Conservation (phyloP, 1,140 invertebrate species). For the Anthonomus grandis region DNA sequence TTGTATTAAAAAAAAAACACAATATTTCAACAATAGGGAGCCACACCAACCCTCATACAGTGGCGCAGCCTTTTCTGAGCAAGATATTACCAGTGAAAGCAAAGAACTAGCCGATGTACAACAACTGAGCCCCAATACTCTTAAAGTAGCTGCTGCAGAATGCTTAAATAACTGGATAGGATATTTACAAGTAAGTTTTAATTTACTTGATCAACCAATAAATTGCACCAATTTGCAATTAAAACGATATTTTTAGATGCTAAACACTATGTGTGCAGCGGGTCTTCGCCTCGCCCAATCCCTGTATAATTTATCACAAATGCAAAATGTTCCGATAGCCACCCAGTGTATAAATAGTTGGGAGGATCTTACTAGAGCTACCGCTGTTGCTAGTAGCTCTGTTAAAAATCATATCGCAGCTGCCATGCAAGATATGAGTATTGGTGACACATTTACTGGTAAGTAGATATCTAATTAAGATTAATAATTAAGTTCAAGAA, state of each 20-base stretch:
- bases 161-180: slow-evolving; percentile 62
- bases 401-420: slow-evolving; percentile 60
- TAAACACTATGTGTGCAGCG: slow-evolving; percentile 59
- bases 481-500: too few relatives aligned
- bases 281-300: slow-evolving; percentile 58
- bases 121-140: slow-evolving; percentile 46
- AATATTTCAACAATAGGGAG: too few relatives aligned
- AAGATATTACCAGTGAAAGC: slow-evolving; percentile 16
- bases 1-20: too few relatives aligned
- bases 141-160: slow-evolving; percentile 57
- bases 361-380: slow-evolving; percentile 59
- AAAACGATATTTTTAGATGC: slow-evolving; percentile 49
- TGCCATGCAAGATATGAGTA: slow-evolving; percentile 57
- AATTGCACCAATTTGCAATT: background rate
- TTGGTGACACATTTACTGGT: slow-evolving; percentile 47
- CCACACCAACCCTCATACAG: slow-evolving; percentile 5
- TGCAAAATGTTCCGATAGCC: slow-evolving; percentile 55
- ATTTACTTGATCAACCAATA: slow-evolving; percentile 4
- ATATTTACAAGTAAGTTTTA: slow-evolving; percentile 56
- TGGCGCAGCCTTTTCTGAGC: background rate
- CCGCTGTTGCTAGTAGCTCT: slow-evolving; percentile 58
- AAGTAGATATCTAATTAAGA: too few relatives aligned
- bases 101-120: slow-evolving; percentile 38
- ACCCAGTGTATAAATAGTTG: slow-evolving; percentile 57
- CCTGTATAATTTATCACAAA: slow-evolving; percentile 53